Conservation (phyloP, 2,797 vertebrate species). For the Myotis myotis region DNA sequence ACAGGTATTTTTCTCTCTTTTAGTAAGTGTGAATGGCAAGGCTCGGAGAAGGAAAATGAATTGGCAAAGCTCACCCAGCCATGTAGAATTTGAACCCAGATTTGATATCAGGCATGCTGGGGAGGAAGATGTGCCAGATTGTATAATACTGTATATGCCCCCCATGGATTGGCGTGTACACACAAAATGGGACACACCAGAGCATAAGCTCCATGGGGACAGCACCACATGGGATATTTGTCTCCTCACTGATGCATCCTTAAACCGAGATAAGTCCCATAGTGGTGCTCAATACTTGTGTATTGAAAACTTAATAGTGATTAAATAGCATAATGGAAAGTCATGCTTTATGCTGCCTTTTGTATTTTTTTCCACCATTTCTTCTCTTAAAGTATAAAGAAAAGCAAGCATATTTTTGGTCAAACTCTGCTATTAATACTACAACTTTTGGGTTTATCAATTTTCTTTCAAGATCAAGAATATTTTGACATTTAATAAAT, state of each 20-base stretch:
- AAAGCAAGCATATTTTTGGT: neutral
- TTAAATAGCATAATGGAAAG: neutral
- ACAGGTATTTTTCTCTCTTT: neutral
- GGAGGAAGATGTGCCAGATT: neutral
- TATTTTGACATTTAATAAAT: neutral
- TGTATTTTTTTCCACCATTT: neutral
- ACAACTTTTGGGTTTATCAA: neutral
- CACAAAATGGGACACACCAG: fast-evolving
- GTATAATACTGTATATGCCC: neutral
- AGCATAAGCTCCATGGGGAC: neutral
- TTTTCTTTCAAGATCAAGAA: neutral
- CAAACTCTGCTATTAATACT: neutral
- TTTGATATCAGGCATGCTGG: neutral
- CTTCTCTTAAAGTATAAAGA: neutral
- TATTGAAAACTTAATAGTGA: neutral
- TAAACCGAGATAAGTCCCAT: neutral
- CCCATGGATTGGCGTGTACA: neutral
- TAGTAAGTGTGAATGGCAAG: neutral
- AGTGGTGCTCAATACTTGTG: neutral
- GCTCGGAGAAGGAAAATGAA: neutral
- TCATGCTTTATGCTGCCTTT: neutral
- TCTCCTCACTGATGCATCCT: neutral
- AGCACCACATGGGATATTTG: neutral
- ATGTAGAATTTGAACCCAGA: neutral
- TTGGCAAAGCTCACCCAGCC: neutral